Percentiles rank a stretch among this genome's conserved stretches.
Conservation (phyloP, 2,888 invertebrate species). For the Odontothrips loti region DNA sequence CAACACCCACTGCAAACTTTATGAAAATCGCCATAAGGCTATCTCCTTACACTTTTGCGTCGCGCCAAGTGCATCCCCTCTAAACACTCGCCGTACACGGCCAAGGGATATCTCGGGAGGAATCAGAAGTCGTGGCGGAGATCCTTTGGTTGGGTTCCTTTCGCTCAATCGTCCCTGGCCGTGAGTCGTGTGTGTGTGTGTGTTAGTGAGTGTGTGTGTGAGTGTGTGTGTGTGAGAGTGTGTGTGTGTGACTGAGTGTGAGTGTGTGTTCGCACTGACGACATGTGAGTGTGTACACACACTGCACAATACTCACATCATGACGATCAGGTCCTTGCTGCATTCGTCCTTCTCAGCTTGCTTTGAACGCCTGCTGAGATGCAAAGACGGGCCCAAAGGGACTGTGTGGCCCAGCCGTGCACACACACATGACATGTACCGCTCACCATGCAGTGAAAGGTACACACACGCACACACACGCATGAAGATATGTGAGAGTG, state of each 20-base stretch:
- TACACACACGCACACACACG: conserved; percentile 5
- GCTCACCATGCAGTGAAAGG: conserved; percentile 21
- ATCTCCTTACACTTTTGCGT: no score
- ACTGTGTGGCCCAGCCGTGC: neutral
- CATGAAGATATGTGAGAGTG: neutral
- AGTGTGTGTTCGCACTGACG: no score
- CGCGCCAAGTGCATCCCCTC: no score
- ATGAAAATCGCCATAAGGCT: neutral
- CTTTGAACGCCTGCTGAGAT: no score
- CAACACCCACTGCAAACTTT: neutral
- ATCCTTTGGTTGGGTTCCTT: no score
- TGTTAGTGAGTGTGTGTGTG: neutral
- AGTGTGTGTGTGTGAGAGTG: neutral
- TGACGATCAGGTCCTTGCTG: neutral
- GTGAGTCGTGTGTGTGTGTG: neutral
- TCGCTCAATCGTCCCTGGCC: no score
- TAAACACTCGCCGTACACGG: no score
- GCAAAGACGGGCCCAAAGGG: neutral
- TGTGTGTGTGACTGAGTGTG: neutral
- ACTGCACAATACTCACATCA: no score
- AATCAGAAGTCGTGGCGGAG: no score
- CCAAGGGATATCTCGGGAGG: no score
- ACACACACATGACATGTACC: conserved; percentile 13
- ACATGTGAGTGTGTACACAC: no score
- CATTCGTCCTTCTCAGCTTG: neutral